These are phyloP conservation scores for Odontomyia ornata DNA, from an alignment of 2,888 invertebrate genomes.

Conservation along the genomic window DNA sequence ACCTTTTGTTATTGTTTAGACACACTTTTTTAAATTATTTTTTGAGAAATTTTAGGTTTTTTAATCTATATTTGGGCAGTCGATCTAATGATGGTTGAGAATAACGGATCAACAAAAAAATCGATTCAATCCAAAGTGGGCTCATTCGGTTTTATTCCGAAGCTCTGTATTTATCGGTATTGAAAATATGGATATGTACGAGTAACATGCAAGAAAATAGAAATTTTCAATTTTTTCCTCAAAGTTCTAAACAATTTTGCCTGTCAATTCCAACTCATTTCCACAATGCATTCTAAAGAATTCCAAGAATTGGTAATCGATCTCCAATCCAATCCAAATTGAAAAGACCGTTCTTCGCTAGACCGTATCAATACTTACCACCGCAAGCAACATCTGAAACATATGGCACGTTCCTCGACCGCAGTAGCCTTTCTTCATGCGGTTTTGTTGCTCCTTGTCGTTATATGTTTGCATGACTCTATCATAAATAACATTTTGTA, in stretches of 20 bases:
- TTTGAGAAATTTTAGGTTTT: too few species aligned
- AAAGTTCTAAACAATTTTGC: not conserved
- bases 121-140: too few species aligned
- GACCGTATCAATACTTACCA: slow-evolving; percentile 3
- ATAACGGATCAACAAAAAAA: too few species aligned
- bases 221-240: not conserved
- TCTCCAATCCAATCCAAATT: not conserved
- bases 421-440: slow-evolving; percentile 20
- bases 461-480: slow-evolving; percentile 7
- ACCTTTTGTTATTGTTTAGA: too few species aligned
- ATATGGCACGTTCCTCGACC: slow-evolving; percentile 35
- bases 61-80: too few species aligned
- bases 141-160: too few species aligned
- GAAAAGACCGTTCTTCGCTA: not conserved
- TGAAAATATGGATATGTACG: too few species aligned
- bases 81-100: too few species aligned
- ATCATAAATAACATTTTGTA: slow-evolving; percentile 42
- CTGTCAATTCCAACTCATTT: not conserved
- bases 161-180: too few species aligned
- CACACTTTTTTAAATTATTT: too few species aligned
- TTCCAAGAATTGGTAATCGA: not conserved
- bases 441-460: not conserved
- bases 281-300: not conserved
- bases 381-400: not conserved
- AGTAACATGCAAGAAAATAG: too few species aligned